Conservation (phyloP, 2,797 vertebrate species). For the Chelon labrosus region DNA sequence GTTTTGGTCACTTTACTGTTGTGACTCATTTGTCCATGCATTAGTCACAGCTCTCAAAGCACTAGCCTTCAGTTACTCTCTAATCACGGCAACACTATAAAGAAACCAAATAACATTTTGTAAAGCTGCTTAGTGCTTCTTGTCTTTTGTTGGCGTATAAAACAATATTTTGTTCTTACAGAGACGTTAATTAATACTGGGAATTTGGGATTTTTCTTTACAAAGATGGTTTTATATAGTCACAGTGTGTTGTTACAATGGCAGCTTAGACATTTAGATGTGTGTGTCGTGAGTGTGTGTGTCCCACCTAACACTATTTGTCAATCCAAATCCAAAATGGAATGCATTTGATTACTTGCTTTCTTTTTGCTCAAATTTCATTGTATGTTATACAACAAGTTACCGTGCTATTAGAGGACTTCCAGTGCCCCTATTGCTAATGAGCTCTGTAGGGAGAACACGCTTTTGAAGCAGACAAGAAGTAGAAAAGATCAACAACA, state of each 20-base stretch:
- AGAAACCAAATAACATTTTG: conserved; percentile 15
- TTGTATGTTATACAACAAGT: background rate
- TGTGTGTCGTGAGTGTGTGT: background rate
- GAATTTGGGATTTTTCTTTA: conserved; percentile 29
- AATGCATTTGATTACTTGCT: background rate
- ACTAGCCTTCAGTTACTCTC: background rate
- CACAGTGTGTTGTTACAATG: too few species aligned
- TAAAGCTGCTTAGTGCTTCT: conserved; percentile 1
- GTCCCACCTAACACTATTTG: background rate
- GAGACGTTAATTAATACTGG: conserved; percentile 15
- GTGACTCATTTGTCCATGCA: conserved; percentile 40
- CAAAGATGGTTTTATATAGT: background rate
- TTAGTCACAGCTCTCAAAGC: conserved; percentile 48
- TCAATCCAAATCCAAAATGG: background rate
- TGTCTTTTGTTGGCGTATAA: conserved; percentile 10
- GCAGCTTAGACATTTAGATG: background rate
- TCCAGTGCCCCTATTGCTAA: conserved; percentile 10
- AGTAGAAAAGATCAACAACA: conserved; percentile 3
- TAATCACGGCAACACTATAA: conserved; percentile 7
- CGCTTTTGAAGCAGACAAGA: conserved; percentile 3
- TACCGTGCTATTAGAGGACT: background rate
- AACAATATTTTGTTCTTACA: background rate
- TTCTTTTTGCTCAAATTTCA: background rate
- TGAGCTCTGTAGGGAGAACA: conserved; percentile 21
- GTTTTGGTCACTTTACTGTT: conserved; percentile 17